Percentiles rank a stretch among this genome's conserved stretches.
Evolutionary conservation across 2,797 vertebrate species (phyloP).

Genomic region (Oreortyx pictus): DNA sequence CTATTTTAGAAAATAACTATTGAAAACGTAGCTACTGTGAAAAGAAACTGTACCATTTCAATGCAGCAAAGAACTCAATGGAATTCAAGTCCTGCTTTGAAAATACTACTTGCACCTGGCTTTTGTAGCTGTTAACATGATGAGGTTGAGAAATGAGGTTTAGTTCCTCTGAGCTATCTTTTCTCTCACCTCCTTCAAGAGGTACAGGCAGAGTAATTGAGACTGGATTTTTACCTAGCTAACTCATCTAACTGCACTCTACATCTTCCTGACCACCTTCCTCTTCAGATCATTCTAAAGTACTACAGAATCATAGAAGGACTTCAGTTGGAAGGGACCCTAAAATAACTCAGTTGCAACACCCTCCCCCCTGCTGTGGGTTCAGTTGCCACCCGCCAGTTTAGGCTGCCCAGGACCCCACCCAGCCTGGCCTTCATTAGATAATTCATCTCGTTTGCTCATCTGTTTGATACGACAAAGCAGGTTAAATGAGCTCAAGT

Average conservation of each 20-base stretch:
- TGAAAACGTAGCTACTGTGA: background rate
- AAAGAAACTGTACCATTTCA: background rate
- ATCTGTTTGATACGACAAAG: background rate
- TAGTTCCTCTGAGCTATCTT: background rate
- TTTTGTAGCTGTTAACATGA: background rate
- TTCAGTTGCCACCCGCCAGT: background rate
- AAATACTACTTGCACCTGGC: background rate
- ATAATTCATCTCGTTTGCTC: background rate
- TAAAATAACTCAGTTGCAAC: background rate
- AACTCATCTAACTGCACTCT: background rate
- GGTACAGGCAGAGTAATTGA: background rate
- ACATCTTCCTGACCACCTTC: background rate
- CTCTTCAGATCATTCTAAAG: background rate
- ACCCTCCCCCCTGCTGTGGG: too few species aligned
- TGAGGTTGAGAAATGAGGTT: fast-evolving
- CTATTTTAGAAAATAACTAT: background rate
- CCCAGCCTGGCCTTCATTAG: background rate
- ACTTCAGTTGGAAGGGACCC: background rate
- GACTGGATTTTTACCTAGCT: background rate
- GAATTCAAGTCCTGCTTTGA: background rate
- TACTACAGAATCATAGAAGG: background rate
- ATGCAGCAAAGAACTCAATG: background rate
- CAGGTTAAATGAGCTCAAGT: background rate
- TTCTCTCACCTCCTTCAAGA: background rate
- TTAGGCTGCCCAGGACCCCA: background rate